Base-by-base conservation (phyloP, 2,888 invertebrate species). In the Calameuta pallipes region DNA sequence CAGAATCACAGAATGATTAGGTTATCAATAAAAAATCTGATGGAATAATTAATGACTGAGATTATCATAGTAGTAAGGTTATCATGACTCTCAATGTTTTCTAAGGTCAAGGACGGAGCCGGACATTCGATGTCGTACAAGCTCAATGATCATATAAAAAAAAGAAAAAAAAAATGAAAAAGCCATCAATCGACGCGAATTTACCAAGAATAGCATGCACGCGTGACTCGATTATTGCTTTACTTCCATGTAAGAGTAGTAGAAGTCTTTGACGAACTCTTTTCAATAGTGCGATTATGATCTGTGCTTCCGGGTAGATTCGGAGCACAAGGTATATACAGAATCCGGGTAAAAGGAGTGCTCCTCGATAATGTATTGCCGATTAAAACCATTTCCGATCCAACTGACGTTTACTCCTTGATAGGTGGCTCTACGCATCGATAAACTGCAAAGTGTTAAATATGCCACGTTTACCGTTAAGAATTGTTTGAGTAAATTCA, bases 391-490 rank as follows among this genome's bases (percentile, higher is more conserved):
- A 33, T 71, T 71, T 34, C 75, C 80, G 81, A 77, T 78, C 77
- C 83, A 78, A 81, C 79, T 81, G 80, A 83, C 81, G 82, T 85
- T 31, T 85, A 87, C 85, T 87, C 85, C 87, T 86, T 87, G 85
- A 83, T 84, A 83, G 87, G 83, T 85, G 84, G 86, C 84, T 86
- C 85, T 84, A 88, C 87, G 85, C 88, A 88, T 87, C 87, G 87
- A 88, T 88, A 88, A 87, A 88, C 88, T 89, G 88, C 83, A 89
- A 89, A 88, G 86, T 84, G 83, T 85, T 80, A 86, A 86, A 82
- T 56, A 56, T 31, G 31, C 31, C 71, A 33, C 71, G 71, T 71
- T 71, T 71, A 71, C 71, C 71, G 31, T n/a, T 15, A 56, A 23
- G 56, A 41, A 56, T 6, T 23, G 33, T 9, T 56, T 9, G 6